A percentile compares a stretch with the other conserved stretches of the same genome.
These are phyloP conservation scores for Icerya purchasi DNA, from an alignment of 2,888 invertebrate species.

Conservation along the genomic window DNA sequence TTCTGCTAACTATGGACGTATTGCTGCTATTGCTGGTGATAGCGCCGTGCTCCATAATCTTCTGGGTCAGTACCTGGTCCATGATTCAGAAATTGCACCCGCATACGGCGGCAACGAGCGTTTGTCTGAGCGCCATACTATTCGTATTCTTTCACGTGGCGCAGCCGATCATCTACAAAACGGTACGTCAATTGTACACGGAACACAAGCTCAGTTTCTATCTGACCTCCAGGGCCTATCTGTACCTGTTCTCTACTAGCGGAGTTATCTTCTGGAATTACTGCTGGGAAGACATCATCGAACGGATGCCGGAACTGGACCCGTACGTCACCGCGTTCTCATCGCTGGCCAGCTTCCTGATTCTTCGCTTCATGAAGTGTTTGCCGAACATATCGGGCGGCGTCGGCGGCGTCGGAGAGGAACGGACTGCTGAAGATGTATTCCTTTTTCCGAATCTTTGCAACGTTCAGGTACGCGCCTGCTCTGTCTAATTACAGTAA, in stretches of 20 bases:
- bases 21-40: background rate
- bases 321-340: background rate
- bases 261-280: background rate
- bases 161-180: background rate
- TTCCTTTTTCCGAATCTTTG: conserved; percentile 2
- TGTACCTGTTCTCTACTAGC: background rate
- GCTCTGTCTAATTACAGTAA: too few species aligned
- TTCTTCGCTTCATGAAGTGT: background rate
- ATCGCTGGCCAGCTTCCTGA: background rate
- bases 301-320: background rate
- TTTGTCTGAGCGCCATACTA: background rate
- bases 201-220: background rate
- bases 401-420: background rate
- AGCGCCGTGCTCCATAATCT: background rate
- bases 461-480: background rate
- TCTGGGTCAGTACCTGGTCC: conserved; percentile 1
- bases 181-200: background rate
- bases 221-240: background rate
- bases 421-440: conserved; percentile 4
- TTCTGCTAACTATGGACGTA: conserved; percentile 1
- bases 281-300: background rate
- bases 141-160: background rate
- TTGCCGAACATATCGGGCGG: conserved; percentile 1
- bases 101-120: background rate
- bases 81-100: background rate